Evolutionary conservation across 2,888 invertebrate genomes (phyloP), one percentile per base, ranked within the genome.

Genomic region (Dryomyza anilis): DNA sequence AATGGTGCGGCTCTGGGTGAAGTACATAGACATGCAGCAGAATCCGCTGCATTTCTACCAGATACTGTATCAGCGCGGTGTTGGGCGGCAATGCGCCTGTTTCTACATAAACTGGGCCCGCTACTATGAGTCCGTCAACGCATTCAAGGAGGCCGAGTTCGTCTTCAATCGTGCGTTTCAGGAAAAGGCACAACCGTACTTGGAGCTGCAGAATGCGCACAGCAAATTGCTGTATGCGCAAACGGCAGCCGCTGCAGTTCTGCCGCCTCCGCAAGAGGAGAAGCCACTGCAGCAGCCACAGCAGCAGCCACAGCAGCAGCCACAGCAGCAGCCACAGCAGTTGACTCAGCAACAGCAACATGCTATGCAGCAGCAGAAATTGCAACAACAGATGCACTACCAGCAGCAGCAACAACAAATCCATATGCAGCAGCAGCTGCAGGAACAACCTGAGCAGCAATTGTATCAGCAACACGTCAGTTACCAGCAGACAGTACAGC

Each of bases 41-140:
- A 91, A 93, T 80, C 92, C 92, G 5, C 78, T 91, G 74, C 91
- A 90, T 81, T 87, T 95, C 68, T 96, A 92, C 84, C 91, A 92
- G 81, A 89, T 91, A 78, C 86, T 96, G 74, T 90, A 91, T 76
- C 90, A 89, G 71, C 90, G 90, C 74, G 92, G 92, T 25, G 88
- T 96, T 71, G 95, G 95, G 21, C 88, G 89, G 27, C 89, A 91
- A 78, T 89, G 93, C 75, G 89, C 95, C 2, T 89, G 90, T 68
- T 91, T 96, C 79, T 97, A 96, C 78, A 88, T 91, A 70, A 91
- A 92, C 6, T 96, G 96, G 95, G 94, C 96, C 0, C 91, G 90
- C 76, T 92, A 92, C 75, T 89, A 94, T 73, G 96, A 96, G 80
- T 89, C 89, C 68, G 86, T 87, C 16, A 91, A 91, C 66, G 94